Evolutionary conservation across 1,140 invertebrate species (phyloP), one percentile per base, ranked within the genome.

Genomic region (Xylocopa sonorina): DNA sequence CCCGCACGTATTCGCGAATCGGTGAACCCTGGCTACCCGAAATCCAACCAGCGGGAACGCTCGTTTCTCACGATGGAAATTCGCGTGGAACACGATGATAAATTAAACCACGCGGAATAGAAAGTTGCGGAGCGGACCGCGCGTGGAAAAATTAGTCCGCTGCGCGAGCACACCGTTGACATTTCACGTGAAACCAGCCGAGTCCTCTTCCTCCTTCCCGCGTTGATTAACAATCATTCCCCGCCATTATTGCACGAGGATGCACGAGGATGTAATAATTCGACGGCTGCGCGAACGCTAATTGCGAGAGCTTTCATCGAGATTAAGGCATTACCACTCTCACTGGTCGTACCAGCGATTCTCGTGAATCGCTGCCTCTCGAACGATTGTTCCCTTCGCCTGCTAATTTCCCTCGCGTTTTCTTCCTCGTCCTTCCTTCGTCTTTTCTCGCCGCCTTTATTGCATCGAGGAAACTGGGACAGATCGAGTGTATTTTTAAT

Each of bases 71-170:
- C n/a, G n/a, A n/a, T n/a, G n/a, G n/a, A n/a, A n/a, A n/a, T n/a
- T n/a, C n/a, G n/a, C n/a, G n/a, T n/a, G n/a, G n/a, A n/a, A n/a
- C n/a, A n/a, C 51, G 32, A 84, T 81, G 75, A 88, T 88, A 84
- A 87, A 87, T 88, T 87, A 85, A 79, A 87, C 71, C 79, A 62
- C 46, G 60, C 67, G 80, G 83, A 88, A 86, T 89, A 89, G 88
- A 89, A 89, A 89, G 88, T 89, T 83, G 75, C 78, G 80, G 62
- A 66, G 48, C 18, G 29, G 24, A 46, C 32, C 29, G 32, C 41
- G 43, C n/a, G n/a, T n/a, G n/a, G n/a, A n/a, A n/a, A n/a, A n/a
- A n/a, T n/a, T n/a, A n/a, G n/a, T n/a, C n/a, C n/a, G n/a, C n/a
- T n/a, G n/a, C n/a, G n/a, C n/a, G n/a, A n/a, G n/a, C n/a, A n/a